Evolutionary conservation across 2,888 invertebrate species (phyloP).

Genomic region (Cetonia aurata): DNA sequence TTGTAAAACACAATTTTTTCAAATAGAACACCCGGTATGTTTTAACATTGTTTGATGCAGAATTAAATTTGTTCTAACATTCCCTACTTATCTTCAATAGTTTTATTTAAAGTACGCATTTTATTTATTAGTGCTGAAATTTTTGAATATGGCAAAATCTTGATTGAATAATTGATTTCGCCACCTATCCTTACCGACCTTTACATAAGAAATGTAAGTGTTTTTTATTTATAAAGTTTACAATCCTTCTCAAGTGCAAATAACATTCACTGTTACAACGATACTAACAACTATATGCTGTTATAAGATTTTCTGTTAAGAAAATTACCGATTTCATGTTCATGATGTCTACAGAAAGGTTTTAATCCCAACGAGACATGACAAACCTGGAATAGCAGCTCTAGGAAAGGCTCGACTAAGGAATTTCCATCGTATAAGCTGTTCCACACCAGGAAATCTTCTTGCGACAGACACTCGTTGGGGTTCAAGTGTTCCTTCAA

Average conservation of each 20-base stretch:
- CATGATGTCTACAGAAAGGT: conserved; percentile 85
- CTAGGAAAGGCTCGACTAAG: conserved; percentile 78
- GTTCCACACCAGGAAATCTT: conserved; percentile 92
- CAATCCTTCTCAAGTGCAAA: neutral
- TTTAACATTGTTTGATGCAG: no score
- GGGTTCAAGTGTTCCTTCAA: conserved; percentile 65
- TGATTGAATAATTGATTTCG: no score
- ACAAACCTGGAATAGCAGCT: conserved; percentile 83
- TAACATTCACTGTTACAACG: neutral
- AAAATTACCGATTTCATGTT: conserved; percentile 78
- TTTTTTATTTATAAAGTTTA: neutral
- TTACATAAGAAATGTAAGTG: no score
- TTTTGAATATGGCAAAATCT: no score
- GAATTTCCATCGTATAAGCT: conserved; percentile 73
- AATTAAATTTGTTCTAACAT: no score
- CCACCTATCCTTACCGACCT: no score
- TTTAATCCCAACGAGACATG: conserved; percentile 88
- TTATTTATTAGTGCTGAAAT: no score
- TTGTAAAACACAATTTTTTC: no score
- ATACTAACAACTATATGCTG: no score
- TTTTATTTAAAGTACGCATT: no score
- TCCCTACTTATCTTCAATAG: no score
- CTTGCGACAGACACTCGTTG: conserved; percentile 72
- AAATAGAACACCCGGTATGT: no score
- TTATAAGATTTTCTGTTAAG: neutral